Evolutionary conservation across 2,113 vertebrate genomes (phyloP).

Genomic region (Emydura subglobosa): DNA sequence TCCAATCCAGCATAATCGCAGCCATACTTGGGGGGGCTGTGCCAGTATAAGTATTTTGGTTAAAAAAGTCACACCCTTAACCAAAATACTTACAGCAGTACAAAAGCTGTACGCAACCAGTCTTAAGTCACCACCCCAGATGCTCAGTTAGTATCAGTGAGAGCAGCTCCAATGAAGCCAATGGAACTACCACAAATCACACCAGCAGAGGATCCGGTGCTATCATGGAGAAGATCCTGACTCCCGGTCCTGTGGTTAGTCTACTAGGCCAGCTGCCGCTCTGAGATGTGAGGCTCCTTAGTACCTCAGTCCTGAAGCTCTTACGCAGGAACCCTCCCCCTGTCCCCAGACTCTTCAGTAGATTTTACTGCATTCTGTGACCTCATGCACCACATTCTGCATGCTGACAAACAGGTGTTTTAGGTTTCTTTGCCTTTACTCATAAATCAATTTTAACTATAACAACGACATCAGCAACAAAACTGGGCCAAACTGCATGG

Average conservation of each 20-base stretch:
- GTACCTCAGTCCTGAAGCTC: not conserved
- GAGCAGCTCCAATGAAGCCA: not conserved
- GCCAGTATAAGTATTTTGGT: not conserved
- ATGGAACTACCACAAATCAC: not conserved
- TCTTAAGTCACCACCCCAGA: not conserved
- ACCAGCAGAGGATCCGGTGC: not conserved
- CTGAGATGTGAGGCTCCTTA: conserved; percentile 5
- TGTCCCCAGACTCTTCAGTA: rapidly evolving
- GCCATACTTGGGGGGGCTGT: not conserved
- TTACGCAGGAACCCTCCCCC: conserved; percentile 5
- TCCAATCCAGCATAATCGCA: not conserved
- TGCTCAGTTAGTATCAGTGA: not conserved
- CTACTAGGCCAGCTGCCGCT: not conserved
- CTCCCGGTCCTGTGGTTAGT: not conserved
- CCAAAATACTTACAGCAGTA: not conserved
- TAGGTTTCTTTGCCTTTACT: conserved; percentile 8
- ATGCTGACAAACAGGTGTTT: conserved; percentile 44
- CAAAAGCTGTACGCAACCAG: not conserved
- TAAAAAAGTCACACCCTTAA: not conserved
- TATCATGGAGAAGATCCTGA: not conserved
- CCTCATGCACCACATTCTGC: not conserved
- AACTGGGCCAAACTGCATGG: conserved; percentile 51
- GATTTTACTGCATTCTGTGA: not conserved
- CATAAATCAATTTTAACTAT: conserved; percentile 81
- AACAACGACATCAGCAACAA: conserved; percentile 32